Percentiles rank a stretch among this genome's conserved stretches.
phyloP scores from a whole-genome alignment of 2,113 vertebrate species.

The Mustela nigripes region DNA sequence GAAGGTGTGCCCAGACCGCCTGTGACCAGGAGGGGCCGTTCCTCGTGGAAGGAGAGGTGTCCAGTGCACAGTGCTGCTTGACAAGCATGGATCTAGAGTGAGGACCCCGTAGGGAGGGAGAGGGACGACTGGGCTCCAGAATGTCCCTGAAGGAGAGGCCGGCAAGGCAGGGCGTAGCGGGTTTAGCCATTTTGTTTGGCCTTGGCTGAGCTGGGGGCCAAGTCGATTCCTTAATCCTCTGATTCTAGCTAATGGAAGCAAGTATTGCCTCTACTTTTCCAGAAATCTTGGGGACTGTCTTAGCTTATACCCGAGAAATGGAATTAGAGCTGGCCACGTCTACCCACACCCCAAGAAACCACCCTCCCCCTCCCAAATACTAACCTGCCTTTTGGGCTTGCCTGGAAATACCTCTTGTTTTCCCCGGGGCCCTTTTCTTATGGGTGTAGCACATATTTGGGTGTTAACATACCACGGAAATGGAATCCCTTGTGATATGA shows the following conservation, averaged over 20 bases:
- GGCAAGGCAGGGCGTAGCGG: background rate
- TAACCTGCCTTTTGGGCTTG: background rate
- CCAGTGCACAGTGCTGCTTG: background rate
- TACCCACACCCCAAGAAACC: background rate
- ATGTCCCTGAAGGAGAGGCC: background rate
- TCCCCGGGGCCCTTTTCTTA: background rate
- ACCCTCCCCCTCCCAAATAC: background rate
- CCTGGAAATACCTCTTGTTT: constrained; percentile 53
- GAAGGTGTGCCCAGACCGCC: background rate
- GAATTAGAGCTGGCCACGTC: background rate
- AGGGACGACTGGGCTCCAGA: too few species aligned
- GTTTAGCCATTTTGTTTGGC: background rate
- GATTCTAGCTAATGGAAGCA: background rate
- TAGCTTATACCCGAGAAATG: background rate
- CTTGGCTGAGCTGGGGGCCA: background rate
- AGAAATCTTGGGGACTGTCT: background rate
- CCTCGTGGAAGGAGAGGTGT: background rate
- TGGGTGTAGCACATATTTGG: background rate
- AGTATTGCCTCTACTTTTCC: background rate
- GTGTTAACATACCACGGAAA: background rate
- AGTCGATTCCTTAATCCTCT: background rate
- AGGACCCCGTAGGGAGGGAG: fast-evolving
- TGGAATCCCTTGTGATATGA: background rate
- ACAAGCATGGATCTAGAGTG: background rate
- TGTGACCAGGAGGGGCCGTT: fast-evolving